Percentiles rank a stretch among this genome's conserved stretches.
phyloP scores from a whole-genome alignment of 2,113 vertebrate species.

The Halcyon senegalensis region DNA sequence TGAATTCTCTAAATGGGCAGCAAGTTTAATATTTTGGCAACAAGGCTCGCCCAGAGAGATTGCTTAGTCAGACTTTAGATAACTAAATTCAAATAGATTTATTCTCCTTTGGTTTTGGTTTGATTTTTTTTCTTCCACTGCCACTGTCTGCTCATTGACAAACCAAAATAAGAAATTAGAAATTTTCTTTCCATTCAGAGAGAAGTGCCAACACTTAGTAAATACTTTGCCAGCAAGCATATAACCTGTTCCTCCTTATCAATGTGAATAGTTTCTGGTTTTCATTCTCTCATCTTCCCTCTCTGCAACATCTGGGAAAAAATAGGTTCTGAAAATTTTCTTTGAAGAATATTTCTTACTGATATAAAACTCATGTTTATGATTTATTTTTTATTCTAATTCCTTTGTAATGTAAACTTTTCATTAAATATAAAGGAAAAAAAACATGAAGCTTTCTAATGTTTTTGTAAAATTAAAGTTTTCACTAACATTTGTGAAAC shows the following conservation, averaged over 20 bases:
- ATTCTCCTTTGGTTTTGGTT: background rate
- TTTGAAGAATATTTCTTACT: background rate
- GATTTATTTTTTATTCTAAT: background rate
- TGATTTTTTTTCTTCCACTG: background rate
- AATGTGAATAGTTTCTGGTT: background rate
- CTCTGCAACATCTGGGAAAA: background rate
- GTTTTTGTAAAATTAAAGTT: background rate
- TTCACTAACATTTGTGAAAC: background rate
- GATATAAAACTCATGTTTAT: background rate
- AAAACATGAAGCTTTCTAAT: background rate
- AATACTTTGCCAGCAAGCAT: background rate
- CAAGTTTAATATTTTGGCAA: background rate
- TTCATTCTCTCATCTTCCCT: background rate
- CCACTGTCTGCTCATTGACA: background rate
- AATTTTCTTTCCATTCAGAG: background rate
- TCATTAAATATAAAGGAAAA: background rate
- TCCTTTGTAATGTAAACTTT: background rate
- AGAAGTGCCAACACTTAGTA: background rate
- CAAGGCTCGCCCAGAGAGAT: background rate
- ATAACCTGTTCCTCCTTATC: background rate
- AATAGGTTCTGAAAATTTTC: background rate
- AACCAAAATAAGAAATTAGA: background rate
- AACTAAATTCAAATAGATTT: background rate
- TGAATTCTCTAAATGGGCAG: background rate
- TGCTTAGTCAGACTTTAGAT: background rate